Base-by-base conservation (phyloP, 2,888 invertebrate genomes). In the Pelosia muscerda region DNA sequence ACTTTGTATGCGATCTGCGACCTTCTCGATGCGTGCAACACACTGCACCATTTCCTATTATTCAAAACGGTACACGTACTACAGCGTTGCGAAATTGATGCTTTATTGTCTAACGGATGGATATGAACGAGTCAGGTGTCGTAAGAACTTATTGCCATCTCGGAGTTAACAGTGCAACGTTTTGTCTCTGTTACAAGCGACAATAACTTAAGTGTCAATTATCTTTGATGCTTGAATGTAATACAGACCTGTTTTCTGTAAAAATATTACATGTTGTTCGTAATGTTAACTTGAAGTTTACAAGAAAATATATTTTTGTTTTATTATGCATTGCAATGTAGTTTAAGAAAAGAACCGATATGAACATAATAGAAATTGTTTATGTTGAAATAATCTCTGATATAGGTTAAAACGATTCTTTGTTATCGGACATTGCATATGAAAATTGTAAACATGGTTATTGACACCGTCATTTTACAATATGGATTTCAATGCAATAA, bases 41-140 rank as follows among this genome's bases (percentile, higher is more conserved):
- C 83, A 86, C 89, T 93, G 93, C 90, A 94, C 92, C 91, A 91
- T 92, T 94, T 94, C 93, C 94, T 93, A 94, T 92, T 90, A 92
- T 91, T 87, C 87, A 84, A 86, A 89, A 89, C 88, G 88, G 88
- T 88, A 88, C 86, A 86, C 77, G 83, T 79, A 77, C 54, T 23
- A 34, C 79, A 81, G 83, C 84, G 84, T 92, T 93, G 90, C 88
- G 92, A 92, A 92, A 93, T 90, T 86, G 90, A 92, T 89, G 89
- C 92, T 87, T 88, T 86, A 90, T 91, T 92, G 93, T 93, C 88
- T 90, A 85, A 81, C 82, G 85, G 83, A 88, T 86, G 84, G 84
- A 85, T 84, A 84, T 78, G 76, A 71, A 77, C 60, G 62, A 64
- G 74, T 77, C 78, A 71, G 73, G 85, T 91, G 87, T 89, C 86